Evolutionary conservation across 2,797 vertebrate species (phyloP).

Genomic region (Thripadectes ignobilis): DNA sequence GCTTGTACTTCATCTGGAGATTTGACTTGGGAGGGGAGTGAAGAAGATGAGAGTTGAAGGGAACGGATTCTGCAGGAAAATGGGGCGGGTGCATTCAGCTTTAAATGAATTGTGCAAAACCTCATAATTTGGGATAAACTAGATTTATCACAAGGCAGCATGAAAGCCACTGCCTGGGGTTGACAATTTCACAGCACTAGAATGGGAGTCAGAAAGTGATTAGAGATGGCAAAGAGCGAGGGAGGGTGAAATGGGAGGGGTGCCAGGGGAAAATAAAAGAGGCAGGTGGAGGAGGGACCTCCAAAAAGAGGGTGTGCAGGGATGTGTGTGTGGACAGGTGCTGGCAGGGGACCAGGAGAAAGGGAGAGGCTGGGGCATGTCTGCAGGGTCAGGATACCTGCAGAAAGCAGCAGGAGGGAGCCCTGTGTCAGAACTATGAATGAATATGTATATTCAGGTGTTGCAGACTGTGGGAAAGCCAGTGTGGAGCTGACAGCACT

Average conservation of each 20-base stretch:
- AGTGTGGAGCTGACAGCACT: background rate
- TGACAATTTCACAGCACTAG: background rate
- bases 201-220: background rate
- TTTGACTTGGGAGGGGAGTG: background rate
- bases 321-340: background rate
- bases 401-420: background rate
- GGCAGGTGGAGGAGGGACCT: background rate
- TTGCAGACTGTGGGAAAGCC: background rate
- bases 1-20: background rate
- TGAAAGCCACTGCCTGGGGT: slow-evolving; percentile 22
- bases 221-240: background rate
- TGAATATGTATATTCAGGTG: background rate
- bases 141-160: background rate
- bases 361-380: background rate
- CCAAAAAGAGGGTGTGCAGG: background rate
- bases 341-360: background rate
- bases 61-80: background rate
- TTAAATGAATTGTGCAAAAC: background rate
- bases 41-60: background rate
- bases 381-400: background rate
- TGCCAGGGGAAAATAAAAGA: background rate
- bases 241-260: background rate
- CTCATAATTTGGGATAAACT: background rate
- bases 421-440: background rate
- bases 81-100: background rate